phyloP scores from a whole-genome alignment of 1,140 invertebrate species.

The Parapsyche elsis region DNA sequence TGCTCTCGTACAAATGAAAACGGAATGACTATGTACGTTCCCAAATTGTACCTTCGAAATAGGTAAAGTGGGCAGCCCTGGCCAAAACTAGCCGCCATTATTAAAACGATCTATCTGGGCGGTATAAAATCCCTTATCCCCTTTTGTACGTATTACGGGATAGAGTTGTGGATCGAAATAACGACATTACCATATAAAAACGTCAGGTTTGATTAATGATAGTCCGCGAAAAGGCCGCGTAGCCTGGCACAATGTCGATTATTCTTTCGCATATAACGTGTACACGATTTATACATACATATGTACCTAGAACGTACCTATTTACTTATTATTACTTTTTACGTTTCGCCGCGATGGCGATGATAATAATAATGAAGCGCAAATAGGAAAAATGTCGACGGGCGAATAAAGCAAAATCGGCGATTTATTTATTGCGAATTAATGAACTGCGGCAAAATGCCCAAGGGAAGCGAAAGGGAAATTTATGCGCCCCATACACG shows the following conservation, averaged over 20 bases:
- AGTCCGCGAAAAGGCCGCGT: not conserved
- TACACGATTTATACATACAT: not conserved
- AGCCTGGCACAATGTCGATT: not conserved
- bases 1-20: too few species aligned
- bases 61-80: not conserved
- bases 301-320: not conserved
- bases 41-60: too few species aligned
- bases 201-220: slow-evolving; percentile 41
- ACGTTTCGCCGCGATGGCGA: not conserved
- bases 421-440: slow-evolving; percentile 22
- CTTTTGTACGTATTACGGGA: slow-evolving; percentile 1
- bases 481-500: not conserved
- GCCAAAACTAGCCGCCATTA: slow-evolving; percentile 18
- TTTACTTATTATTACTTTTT: not conserved
- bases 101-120: not conserved
- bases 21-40: too few species aligned
- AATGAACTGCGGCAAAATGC: slow-evolving; percentile 6
- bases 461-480: not conserved
- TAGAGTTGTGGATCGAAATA: slow-evolving; percentile 31
- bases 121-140: slow-evolving; percentile 17
- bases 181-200: slow-evolving; percentile 40
- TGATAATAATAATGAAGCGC: not conserved
- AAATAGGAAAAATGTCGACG: not conserved
- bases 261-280: not conserved
- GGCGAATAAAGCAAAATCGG: not conserved